These are phyloP conservation scores for Amaurobius ferox DNA, from an alignment of 2,888 invertebrate species.

Conservation along the genomic window DNA sequence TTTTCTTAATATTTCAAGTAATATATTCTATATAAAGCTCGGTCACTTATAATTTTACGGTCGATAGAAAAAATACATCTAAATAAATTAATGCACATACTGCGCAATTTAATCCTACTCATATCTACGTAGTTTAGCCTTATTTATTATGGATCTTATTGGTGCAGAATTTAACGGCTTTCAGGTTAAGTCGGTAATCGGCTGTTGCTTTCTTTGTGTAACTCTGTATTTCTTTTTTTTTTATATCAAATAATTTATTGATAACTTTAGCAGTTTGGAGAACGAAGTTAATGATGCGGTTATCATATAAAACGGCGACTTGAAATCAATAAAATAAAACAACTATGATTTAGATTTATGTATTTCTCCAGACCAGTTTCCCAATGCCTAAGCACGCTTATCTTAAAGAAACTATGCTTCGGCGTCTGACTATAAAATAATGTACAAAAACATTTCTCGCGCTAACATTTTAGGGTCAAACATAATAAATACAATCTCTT, in stretches of 20 bases:
- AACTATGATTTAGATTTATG: background rate
- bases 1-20: no score
- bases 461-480: background rate
- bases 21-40: no score
- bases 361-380: background rate
- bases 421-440: background rate
- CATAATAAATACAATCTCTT: background rate
- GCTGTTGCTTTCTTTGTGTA: background rate
- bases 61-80: no score
- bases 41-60: no score
- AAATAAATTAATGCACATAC: no score
- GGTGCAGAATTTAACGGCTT: no score
- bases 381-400: slow-evolving; percentile 8
- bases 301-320: background rate
- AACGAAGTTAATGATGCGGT: background rate
- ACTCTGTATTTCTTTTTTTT: background rate
- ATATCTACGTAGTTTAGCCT: no score
- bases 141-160: no score
- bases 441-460: background rate
- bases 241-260: background rate
- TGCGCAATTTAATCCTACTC: no score
- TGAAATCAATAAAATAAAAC: background rate
- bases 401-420: background rate
- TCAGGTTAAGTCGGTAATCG: no score
- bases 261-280: background rate